A percentile compares a stretch with the other conserved stretches of the same genome.
phyloP scores from a whole-genome alignment of 2,797 vertebrate species.

The Lepus oiostolus region DNA sequence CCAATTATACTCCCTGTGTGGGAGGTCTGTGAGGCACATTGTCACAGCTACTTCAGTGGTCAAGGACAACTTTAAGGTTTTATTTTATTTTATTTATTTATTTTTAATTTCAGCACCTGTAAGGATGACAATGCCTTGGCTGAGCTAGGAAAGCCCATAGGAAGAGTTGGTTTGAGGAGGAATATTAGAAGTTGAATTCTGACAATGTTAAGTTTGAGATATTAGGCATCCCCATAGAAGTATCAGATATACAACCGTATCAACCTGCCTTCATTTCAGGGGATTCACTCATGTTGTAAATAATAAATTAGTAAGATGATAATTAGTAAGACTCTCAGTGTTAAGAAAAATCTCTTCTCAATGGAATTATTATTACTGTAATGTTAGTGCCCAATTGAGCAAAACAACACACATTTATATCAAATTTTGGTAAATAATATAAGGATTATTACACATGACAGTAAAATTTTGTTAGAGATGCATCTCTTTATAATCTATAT shows the following conservation, averaged over 20 bases:
- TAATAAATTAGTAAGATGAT: neutral
- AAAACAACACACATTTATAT: conserved; percentile 41
- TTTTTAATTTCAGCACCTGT: neutral
- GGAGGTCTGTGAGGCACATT: neutral
- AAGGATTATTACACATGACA: conserved; percentile 48
- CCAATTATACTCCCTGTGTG: neutral
- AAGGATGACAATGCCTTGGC: conserved; percentile 22
- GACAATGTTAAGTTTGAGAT: conserved; percentile 47
- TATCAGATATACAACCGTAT: conserved; percentile 39
- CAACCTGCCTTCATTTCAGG: conserved; percentile 16
- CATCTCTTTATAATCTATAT: conserved; percentile 13
- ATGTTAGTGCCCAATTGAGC: conserved; percentile 25
- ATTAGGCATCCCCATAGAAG: neutral
- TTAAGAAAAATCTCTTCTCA: conserved; percentile 43
- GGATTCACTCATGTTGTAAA: neutral
- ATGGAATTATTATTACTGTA: conserved; percentile 37
- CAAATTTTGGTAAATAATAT: conserved; percentile 46
- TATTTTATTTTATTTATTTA: conserved; percentile 36
- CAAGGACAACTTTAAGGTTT: conserved; percentile 9
- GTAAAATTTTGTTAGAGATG: conserved; percentile 48
- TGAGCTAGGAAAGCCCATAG: neutral
- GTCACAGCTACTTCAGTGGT: neutral
- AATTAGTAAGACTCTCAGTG: neutral
- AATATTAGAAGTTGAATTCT: conserved; percentile 49
- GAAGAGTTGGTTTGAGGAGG: conserved; percentile 42